Base-by-base conservation (phyloP, 92 coral and sea anemone species). In the Ricordea florida region DNA sequence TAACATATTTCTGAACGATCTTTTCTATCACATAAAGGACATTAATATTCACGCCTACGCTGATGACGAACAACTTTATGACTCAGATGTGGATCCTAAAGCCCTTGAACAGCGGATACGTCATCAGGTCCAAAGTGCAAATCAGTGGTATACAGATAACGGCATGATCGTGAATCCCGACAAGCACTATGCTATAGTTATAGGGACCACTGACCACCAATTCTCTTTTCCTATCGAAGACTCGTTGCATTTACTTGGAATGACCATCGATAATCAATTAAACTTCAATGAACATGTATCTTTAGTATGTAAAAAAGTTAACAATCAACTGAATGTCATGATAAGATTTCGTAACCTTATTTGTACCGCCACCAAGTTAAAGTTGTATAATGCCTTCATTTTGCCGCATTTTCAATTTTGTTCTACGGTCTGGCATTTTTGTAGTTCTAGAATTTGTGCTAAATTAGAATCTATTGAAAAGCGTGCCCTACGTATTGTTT, bases 361-460 rank as follows among this genome's bases (percentile, higher is more conserved):
- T 16, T 36, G 49, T 24, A 66, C 38, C 5, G 64, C 33, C 4
- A 60, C 69, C 25, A 76, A 21, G 71, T 50, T 50, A 32, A 59
- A 42, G 50, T 31, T 86, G 20, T 64, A 59, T 57, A 73, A 80
- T 23, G 72, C 73, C 11, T 74, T 86, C 45, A 36, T 80, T 37
- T 31, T 80, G 14, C 79, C 87, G 2, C 79, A 86, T 46, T 80
- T 86, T 31, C 22, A 73, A 18, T 85, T 30, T 49, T 85, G 90
- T 44, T 62, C 81, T 55, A 41, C 79, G 34, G 79, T 79, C 3
- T 86, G 91, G 80, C 77, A 71, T 37, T 77, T 77, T 60, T 86
- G 84, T 74, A 61, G 87, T 32, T n/a, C 80, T 35, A 53, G 75
- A 55, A 69, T 47, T 25, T 45, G 28, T 32, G 72, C 62, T 26